Conservation (phyloP, 2,888 invertebrate species). For the Pseudococcus longispinus region DNA sequence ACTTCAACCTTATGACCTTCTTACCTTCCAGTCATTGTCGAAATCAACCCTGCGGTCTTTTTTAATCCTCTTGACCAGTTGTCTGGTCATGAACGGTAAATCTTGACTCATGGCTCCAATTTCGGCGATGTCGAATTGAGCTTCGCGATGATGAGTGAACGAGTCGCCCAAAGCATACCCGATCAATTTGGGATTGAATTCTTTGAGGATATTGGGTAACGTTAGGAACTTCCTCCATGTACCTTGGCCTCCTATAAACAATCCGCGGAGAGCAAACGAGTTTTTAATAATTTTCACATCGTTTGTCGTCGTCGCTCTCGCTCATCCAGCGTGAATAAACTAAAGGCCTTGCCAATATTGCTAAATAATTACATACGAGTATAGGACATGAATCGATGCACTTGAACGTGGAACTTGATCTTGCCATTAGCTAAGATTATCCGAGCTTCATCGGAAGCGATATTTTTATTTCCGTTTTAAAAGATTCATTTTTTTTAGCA, state of each 20-base stretch:
- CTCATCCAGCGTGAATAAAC: not conserved
- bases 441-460: not conserved
- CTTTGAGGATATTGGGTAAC: slow-evolving; percentile 70
- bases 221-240: slow-evolving; percentile 67
- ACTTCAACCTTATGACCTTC: slow-evolving; percentile 30
- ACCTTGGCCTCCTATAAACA: slow-evolving; percentile 65
- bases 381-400: not conserved
- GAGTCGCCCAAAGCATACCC: slow-evolving; percentile 69
- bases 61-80: slow-evolving; percentile 67
- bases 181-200: slow-evolving; percentile 71
- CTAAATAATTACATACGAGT: not conserved
- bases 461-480: not conserved
- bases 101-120: slow-evolving; percentile 68
- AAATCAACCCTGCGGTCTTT: slow-evolving; percentile 67
- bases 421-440: slow-evolving; percentile 28
- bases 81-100: slow-evolving; percentile 68
- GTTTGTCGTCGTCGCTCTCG: too few relatives aligned
- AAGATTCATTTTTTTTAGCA: not conserved
- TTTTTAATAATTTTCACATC: not conserved
- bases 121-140: slow-evolving; percentile 71
- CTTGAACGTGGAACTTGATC: slow-evolving; percentile 30
- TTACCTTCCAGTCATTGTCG: slow-evolving; percentile 71
- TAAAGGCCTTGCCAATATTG: slow-evolving; percentile 6
- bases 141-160: slow-evolving; percentile 64
- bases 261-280: not conserved